A percentile compares a stretch with the other conserved stretches of the same genome.
These are phyloP conservation scores for Trogon melanurus DNA, from an alignment of 2,113 vertebrate species.

Conservation along the genomic window DNA sequence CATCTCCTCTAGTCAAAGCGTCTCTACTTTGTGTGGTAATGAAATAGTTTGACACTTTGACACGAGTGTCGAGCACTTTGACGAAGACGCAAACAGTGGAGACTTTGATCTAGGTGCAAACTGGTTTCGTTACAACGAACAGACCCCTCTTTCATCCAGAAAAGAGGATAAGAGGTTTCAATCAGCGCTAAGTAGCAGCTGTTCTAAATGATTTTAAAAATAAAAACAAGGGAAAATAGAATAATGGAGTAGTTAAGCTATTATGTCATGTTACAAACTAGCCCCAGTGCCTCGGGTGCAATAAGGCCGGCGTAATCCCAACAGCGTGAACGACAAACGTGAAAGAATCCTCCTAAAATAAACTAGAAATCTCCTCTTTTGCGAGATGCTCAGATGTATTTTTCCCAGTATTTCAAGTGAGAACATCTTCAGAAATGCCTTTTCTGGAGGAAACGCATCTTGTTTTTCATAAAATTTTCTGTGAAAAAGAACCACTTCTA, in stretches of 20 bases:
- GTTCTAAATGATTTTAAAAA: conserved; percentile 5
- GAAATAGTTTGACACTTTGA: conserved; percentile 63
- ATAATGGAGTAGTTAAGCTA: background rate
- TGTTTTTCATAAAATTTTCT: background rate
- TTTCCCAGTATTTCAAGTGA: background rate
- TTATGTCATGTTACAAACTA: background rate
- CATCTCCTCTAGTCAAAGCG: conserved; percentile 49
- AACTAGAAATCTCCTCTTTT: background rate
- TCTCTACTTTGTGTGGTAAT: conserved; percentile 28
- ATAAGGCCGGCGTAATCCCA: background rate
- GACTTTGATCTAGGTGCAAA: conserved; percentile 61
- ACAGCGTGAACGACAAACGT: background rate
- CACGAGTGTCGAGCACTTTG: conserved; percentile 42
- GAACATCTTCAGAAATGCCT: background rate
- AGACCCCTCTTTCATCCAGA: conserved; percentile 12
- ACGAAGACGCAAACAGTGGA: background rate
- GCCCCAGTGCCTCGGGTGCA: background rate
- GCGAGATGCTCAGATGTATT: background rate
- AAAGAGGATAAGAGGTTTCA: conserved; percentile 10
- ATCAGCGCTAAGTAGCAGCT: background rate
- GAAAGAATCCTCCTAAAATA: conserved; percentile 1
- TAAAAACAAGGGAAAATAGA: background rate
- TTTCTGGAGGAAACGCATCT: background rate
- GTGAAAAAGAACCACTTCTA: background rate
- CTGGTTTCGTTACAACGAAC: conserved; percentile 36